These are phyloP conservation scores for Vulpes ferrilata DNA, from an alignment of 2,113 vertebrate species.

Conservation along the genomic window DNA sequence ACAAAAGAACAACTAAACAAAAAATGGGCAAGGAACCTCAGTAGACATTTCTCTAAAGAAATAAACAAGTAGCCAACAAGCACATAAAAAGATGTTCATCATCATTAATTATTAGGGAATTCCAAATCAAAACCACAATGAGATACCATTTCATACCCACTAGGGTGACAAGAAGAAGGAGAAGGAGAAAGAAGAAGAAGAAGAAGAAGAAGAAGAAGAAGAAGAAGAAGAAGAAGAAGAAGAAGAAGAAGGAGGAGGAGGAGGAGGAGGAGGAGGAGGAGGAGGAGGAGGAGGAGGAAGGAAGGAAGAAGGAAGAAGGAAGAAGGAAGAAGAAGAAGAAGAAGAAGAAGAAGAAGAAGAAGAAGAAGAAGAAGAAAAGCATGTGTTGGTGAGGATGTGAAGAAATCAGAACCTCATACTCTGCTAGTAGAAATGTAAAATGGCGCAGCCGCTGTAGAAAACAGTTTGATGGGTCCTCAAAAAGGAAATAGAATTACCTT, in stretches of 20 bases:
- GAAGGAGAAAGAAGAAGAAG: too few species aligned
- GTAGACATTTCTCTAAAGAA: neutral
- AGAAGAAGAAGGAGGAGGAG: too few species aligned
- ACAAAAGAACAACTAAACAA: neutral
- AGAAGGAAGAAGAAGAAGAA: too few species aligned
- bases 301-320: too few species aligned
- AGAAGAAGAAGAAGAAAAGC: too few species aligned
- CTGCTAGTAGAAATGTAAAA: neutral
- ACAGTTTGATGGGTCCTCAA: neutral
- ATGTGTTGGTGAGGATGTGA: neutral
- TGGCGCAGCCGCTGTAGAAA: neutral
- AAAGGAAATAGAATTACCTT: neutral
- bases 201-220: too few species aligned
- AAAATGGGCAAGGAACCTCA: neutral
- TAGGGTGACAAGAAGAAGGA: neutral
- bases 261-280: too few species aligned
- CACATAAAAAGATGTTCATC: neutral
- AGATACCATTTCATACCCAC: neutral
- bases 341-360: too few species aligned
- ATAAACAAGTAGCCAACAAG: neutral
- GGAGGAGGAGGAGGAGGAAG: accelerated
- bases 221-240: too few species aligned
- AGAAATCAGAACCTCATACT: neutral
- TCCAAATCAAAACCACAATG: neutral
- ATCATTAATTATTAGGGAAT: neutral